Evolutionary conservation across 2,797 vertebrate species (phyloP), one percentile per base, ranked within the genome.

Genomic region (Fringilla coelebs): DNA sequence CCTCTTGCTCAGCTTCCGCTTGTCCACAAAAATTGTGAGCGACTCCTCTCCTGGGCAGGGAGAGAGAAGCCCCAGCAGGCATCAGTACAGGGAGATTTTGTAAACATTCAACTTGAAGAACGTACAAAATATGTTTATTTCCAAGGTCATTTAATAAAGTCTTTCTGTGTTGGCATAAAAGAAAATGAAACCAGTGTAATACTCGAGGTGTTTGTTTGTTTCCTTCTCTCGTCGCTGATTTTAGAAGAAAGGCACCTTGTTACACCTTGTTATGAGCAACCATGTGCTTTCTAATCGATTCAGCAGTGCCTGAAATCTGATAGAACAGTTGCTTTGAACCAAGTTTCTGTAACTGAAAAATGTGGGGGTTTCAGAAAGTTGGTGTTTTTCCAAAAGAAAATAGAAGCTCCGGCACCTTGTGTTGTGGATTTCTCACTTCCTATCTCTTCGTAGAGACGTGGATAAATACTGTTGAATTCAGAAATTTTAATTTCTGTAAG

Each of bases 1-100:
- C 91, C 98, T 98, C 96, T 98, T 99, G 96, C 98, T 99, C 97
- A 99, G 97, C 97, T 99, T 99, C 97, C 99, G 97, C 97, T 99
- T 99, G 98, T 99, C 99, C 97, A 99, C 99, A 97, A 99, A 99
- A 98, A 99, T 99, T 10, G 99, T 99, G 97, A 99, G 98, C 67
- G 99, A 99, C 97, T 99, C 99, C 97, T 99, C 99, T 96, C 99
- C 99, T 99, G 97, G 18, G 95, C 29, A 89, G 52, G 89, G 45
- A 58, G 57, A 94, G 20, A 89, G 45, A 80, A 93, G 60, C 1
- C 54, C 75, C 49, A n/a, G 22, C 17, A 9, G 25, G 28, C 18
- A n/a, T 70, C 34, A 62, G 31, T 4, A 45, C 2, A 4, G 28
- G 14, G 25, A 29, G 21, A 17, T 46, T 72, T 6, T 34, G 18